Conservation (phyloP, 2,888 invertebrate species). For the Spisula subtruncata region DNA sequence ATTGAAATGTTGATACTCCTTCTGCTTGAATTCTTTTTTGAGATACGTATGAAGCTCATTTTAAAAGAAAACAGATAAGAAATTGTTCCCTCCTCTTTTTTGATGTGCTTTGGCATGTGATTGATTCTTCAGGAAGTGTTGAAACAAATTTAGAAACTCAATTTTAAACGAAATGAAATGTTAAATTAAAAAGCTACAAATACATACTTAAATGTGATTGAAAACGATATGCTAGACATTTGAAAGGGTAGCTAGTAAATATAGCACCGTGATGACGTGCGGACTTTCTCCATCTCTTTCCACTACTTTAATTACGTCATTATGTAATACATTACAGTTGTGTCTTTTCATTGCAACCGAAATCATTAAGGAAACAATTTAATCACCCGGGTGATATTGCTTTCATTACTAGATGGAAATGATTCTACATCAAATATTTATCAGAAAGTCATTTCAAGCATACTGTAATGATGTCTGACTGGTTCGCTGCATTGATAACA, state of each 20-base stretch:
- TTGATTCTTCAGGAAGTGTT: too few relatives aligned
- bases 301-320: too few relatives aligned
- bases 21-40: too few relatives aligned
- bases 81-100: too few relatives aligned
- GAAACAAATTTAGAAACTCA: constrained; percentile 7
- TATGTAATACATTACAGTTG: neutral
- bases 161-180: neutral
- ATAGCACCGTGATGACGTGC: too few relatives aligned
- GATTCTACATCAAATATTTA: neutral
- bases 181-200: neutral
- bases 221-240: neutral
- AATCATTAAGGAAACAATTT: neutral
- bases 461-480: neutral
- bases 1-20: too few relatives aligned
- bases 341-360: neutral
- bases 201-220: neutral
- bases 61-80: too few relatives aligned
- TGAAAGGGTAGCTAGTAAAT: too few relatives aligned
- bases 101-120: too few relatives aligned
- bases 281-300: too few relatives aligned
- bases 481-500: neutral
- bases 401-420: neutral
- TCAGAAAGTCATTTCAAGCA: constrained; percentile 5
- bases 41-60: too few relatives aligned
- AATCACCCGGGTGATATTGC: neutral